A percentile compares a stretch with the other conserved stretches of the same genome.
These are phyloP conservation scores for Chlorospingus semifuscus DNA, from an alignment of 2,797 vertebrate genomes.

Conservation along the genomic window DNA sequence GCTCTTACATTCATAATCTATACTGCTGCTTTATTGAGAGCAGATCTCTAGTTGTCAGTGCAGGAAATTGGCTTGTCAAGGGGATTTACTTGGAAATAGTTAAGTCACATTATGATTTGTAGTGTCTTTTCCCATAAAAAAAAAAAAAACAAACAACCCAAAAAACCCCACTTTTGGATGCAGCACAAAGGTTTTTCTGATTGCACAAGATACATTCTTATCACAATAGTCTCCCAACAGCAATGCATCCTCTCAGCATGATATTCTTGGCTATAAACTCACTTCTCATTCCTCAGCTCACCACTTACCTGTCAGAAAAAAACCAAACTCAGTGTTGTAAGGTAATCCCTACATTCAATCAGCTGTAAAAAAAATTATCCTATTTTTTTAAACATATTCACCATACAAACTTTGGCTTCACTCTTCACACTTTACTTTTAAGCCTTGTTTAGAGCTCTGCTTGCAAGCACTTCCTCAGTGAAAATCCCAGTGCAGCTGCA, in stretches of 20 bases:
- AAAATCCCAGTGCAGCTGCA: neutral
- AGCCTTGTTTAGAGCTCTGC: neutral
- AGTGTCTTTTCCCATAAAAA: neutral
- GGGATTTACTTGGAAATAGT: conserved; percentile 5
- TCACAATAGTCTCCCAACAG: neutral
- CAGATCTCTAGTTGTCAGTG: neutral
- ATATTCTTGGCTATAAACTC: neutral
- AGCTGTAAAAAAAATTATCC: neutral
- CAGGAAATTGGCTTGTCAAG: conserved; percentile 5
- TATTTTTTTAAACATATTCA: neutral
- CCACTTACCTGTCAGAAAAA: neutral
- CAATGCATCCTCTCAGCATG: neutral
- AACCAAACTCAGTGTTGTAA: neutral
- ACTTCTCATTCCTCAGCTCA: neutral
- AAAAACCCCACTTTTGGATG: neutral
- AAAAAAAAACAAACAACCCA: neutral
- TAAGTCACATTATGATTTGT: neutral
- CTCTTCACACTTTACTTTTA: neutral
- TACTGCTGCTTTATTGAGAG: conserved; percentile 7
- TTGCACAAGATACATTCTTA: neutral
- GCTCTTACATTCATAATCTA: neutral
- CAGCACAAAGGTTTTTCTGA: neutral
- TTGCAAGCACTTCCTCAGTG: neutral
- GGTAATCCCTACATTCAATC: neutral
- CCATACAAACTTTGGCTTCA: neutral